Evolutionary conservation across 2,888 invertebrate genomes (phyloP).

Genomic region (Homarus gammarus): DNA sequence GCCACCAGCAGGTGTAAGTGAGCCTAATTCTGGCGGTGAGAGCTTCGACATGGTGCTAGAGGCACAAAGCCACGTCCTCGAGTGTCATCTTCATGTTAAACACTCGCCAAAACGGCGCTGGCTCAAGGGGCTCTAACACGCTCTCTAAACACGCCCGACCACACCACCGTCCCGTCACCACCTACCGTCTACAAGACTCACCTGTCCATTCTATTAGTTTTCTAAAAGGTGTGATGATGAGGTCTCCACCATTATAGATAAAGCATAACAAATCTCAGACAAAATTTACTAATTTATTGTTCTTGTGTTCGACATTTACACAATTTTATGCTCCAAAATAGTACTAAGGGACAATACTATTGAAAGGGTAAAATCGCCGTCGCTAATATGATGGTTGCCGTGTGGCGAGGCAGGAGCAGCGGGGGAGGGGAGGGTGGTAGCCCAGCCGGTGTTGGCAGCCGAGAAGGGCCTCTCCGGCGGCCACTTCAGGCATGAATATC

Average conservation of each 20-base stretch:
- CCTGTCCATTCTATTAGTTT: no score
- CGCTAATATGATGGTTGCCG: no score
- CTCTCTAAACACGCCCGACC: constrained; percentile 40
- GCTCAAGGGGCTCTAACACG: constrained; percentile 38
- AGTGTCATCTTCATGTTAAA: constrained; percentile 52
- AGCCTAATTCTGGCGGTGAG: constrained; percentile 44
- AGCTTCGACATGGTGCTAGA: constrained; percentile 38
- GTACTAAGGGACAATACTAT: no score
- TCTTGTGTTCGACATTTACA: no score
- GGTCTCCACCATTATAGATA: no score
- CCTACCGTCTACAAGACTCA: no score
- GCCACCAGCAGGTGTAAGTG: constrained; percentile 52
- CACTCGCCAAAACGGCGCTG: constrained; percentile 49
- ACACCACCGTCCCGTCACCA: no score
- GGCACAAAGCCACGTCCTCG: constrained; percentile 27
- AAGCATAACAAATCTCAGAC: no score
- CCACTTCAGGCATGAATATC: constrained; percentile 54
- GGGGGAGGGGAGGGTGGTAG: constrained; percentile 8
- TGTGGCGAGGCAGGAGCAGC: not conserved
- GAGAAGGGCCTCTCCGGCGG: constrained; percentile 48
- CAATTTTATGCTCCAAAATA: no score
- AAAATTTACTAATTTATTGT: no score
- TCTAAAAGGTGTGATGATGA: no score
- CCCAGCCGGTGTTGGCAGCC: constrained; percentile 13
- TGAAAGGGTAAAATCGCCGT: no score